Base-by-base conservation (phyloP, 2,888 invertebrate species). In the Bugula neritina region DNA sequence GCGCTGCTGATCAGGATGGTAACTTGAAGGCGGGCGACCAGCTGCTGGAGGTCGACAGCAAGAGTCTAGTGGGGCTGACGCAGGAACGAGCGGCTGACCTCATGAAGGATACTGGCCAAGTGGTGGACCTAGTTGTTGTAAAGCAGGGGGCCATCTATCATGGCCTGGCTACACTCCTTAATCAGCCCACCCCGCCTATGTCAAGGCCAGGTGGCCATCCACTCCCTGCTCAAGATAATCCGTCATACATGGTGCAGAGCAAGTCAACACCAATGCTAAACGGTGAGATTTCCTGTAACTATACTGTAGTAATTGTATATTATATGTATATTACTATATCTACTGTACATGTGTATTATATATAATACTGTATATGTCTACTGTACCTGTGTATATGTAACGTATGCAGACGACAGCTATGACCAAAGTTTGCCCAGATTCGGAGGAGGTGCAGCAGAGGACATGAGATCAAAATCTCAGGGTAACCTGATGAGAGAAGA, bases 91-190 rank as follows among this genome's bases (percentile, higher is more conserved):
- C 99, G 74, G 99, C 99, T 1, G 94, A 97, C 83, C 92, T 94
- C 83, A 89, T 99, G 82, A 94, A 95, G 69, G 88, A 93, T 72
- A 97, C 97, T 21, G 96, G 97, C 10, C 92, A 92, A 55, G 89
- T 93, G 2, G 98, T 99, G 35, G 92, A 92, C 5, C 85, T 99
- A 75, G 95, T 96, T 84, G 97, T 99, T 74, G 96, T 95, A 31
- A 98, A 98, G 85, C 95, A 97, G 84, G 98, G 96, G 71, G 99
- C 98, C 71, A 91, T 96, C 79, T 92, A 93, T 83, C 97, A 99
- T 86, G 98, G 98, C 34, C 87, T 99, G 72, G 95, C 95, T 23
- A 93, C 94, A 23, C 87, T 96, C 73, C 87, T 97, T 71, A 93
- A 92, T 78, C 94, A 95, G 83, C 95, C 95, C 17, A 92, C 92